Conservation (phyloP, 2,113 vertebrate species). For the Turdus rufiventris region DNA sequence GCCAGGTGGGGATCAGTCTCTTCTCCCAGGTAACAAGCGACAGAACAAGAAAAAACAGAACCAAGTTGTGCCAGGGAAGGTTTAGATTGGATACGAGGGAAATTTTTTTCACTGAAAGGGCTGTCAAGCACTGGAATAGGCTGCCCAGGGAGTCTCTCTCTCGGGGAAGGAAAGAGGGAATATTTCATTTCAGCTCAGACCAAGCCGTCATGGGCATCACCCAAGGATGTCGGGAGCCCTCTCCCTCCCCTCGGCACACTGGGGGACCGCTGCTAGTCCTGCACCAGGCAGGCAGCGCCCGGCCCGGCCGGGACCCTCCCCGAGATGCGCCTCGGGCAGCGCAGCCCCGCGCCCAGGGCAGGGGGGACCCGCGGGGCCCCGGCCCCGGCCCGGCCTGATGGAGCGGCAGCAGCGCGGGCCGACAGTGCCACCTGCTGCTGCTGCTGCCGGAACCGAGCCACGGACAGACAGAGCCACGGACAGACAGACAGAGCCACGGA, state of each 20-base stretch:
- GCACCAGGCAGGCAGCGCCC: fast-evolving
- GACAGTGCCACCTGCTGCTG: conserved; percentile 38
- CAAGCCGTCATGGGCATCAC: fast-evolving
- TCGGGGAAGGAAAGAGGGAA: not conserved
- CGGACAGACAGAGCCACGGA: not conserved
- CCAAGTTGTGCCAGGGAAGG: not conserved
- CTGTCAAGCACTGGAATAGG: not conserved
- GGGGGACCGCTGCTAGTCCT: fast-evolving
- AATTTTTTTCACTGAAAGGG: not conserved
- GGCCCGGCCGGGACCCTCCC: not conserved
- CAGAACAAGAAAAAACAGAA: not conserved
- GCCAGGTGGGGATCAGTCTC: not conserved
- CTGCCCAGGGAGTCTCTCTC: not conserved
- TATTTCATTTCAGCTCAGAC: not conserved
- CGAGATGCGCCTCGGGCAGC: fast-evolving
- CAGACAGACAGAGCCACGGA: not conserved
- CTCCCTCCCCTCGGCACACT: not conserved
- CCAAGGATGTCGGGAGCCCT: fast-evolving
- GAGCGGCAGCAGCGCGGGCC: not conserved
- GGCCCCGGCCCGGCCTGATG: not conserved
- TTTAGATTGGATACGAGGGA: not conserved
- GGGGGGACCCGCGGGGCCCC: not conserved
- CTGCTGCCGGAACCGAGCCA: not conserved
- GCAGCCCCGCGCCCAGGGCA: too few species aligned
- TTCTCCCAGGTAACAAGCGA: not conserved